Evolutionary conservation across 2,888 invertebrate species (phyloP).

Genomic region (Leptinotarsa haldemani): DNA sequence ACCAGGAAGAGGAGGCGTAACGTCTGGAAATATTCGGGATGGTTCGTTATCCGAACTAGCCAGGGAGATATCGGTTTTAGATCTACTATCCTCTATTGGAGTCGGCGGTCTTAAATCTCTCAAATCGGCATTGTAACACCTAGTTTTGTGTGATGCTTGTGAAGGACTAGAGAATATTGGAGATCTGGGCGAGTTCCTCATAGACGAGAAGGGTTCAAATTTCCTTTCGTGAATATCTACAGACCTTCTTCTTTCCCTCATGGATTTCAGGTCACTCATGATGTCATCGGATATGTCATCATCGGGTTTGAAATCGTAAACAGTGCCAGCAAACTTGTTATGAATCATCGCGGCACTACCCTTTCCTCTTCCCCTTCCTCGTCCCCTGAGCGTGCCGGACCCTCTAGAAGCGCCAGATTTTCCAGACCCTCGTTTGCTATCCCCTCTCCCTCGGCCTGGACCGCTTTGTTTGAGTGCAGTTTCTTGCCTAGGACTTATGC

Average conservation of each 20-base stretch:
- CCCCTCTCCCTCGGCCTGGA: slow-evolving; percentile 54
- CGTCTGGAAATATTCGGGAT: slow-evolving; percentile 69
- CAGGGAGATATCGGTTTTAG: slow-evolving; percentile 52
- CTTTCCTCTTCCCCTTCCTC: slow-evolving; percentile 61
- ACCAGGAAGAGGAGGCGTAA: slow-evolving; percentile 82
- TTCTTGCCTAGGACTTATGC: slow-evolving; percentile 69
- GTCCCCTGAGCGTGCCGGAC: slow-evolving; percentile 55
- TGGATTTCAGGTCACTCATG: slow-evolving; percentile 78
- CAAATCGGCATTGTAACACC: slow-evolving; percentile 63
- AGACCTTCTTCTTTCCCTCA: slow-evolving; percentile 83
- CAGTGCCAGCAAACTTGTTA: slow-evolving; percentile 85
- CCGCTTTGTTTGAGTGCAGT: slow-evolving; percentile 61
- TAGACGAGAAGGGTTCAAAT: slow-evolving; percentile 68
- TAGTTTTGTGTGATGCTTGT: slow-evolving; percentile 55
- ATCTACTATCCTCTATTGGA: slow-evolving; percentile 63
- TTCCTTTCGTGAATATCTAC: slow-evolving; percentile 75
- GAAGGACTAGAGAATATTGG: slow-evolving; percentile 71
- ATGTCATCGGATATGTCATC: slow-evolving; percentile 83
- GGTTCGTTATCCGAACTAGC: slow-evolving; percentile 54
- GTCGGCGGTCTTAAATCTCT: slow-evolving; percentile 68
- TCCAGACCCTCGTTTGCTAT: slow-evolving; percentile 52
- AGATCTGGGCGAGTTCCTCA: slow-evolving; percentile 69
- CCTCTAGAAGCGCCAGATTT: slow-evolving; percentile 60
- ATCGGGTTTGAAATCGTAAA: slow-evolving; percentile 87
- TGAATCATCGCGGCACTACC: slow-evolving; percentile 74